Conservation (phyloP, 30 jellyfish, hydroid and myxozoan genomes). For the Pseudorhiza aurosa region DNA sequence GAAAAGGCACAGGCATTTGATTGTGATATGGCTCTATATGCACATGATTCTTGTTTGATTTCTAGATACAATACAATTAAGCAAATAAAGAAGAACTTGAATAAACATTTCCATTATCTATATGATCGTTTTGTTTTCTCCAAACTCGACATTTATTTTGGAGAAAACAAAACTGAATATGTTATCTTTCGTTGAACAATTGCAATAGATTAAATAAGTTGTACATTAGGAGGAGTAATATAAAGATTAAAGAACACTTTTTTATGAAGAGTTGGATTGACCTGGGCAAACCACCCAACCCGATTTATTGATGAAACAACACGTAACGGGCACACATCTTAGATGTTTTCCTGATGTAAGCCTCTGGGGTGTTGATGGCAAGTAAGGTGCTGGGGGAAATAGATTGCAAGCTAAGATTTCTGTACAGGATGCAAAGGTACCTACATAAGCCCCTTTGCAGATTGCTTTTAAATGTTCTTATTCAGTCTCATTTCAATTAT, state of each 20-base stretch:
- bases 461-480: conserved; percentile 8
- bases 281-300: too few species aligned
- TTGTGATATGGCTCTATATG: background rate
- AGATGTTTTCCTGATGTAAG: background rate
- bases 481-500: background rate
- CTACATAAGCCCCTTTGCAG: conserved; percentile 1
- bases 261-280: too few species aligned
- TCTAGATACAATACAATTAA: background rate
- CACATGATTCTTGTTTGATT: background rate
- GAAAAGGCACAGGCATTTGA: background rate
- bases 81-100: background rate
- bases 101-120: background rate
- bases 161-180: background rate
- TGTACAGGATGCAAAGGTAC: conserved; percentile 2
- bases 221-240: background rate
- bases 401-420: background rate
- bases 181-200: background rate
- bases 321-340: background rate
- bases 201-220: background rate
- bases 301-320: too few species aligned
- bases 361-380: conserved; percentile 31
- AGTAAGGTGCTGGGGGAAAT: background rate
- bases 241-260: too few species aligned
- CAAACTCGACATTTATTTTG: background rate
- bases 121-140: background rate